Percentiles rank a stretch among this genome's conserved stretches.
These are phyloP conservation scores for Oryzias celebensis DNA, from an alignment of 2,113 vertebrate species.

Conservation along the genomic window DNA sequence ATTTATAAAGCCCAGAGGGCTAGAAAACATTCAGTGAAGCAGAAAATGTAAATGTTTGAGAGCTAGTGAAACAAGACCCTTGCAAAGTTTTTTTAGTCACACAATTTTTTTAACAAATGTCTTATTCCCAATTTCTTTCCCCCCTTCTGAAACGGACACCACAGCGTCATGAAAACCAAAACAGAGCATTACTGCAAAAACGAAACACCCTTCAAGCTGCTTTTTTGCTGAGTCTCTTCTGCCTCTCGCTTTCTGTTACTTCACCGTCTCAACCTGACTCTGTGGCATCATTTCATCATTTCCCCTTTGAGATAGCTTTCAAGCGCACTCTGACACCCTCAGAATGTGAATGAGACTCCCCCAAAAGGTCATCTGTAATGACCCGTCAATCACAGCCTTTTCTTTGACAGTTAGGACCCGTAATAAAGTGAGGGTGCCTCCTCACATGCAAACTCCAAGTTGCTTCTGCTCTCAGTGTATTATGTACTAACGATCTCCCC, in stretches of 20 bases:
- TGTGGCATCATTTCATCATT: constrained; percentile 31
- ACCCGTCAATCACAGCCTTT: constrained; percentile 20
- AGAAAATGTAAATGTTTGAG: too few species aligned
- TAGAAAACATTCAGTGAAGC: too few species aligned
- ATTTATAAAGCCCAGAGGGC: too few species aligned
- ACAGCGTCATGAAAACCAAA: too few species aligned
- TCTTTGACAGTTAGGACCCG: constrained; percentile 14
- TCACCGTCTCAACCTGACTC: constrained; percentile 26
- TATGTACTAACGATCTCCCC: constrained; percentile 35
- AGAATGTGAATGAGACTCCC: constrained; percentile 64
- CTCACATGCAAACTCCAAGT: constrained; percentile 10
- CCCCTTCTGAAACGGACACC: too few species aligned
- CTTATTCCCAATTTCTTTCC: too few species aligned
- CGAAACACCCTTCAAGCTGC: too few species aligned
- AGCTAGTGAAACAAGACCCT: too few species aligned
- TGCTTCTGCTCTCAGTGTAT: constrained; percentile 23
- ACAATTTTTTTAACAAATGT: too few species aligned
- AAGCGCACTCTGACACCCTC: constrained; percentile 18
- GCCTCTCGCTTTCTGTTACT: not conserved
- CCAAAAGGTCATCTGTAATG: constrained; percentile 15
- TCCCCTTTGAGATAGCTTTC: constrained; percentile 51
- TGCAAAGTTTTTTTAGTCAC: too few species aligned
- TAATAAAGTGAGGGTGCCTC: not conserved
- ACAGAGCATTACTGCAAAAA: too few species aligned
- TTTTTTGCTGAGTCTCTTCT: too few species aligned